Evolutionary conservation across 2,113 vertebrate species (phyloP).

Genomic region (Rutilus rutilus): DNA sequence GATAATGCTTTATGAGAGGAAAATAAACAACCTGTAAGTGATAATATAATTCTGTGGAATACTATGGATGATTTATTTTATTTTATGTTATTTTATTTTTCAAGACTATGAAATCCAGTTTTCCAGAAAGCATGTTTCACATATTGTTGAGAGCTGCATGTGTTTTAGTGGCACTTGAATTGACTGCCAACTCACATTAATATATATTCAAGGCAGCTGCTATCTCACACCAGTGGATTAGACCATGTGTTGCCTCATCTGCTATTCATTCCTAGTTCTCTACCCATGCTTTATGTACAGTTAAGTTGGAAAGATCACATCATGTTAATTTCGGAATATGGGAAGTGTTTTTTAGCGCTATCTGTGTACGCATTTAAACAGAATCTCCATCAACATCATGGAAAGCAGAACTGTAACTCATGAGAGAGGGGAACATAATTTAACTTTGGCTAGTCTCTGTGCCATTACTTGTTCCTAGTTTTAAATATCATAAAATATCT

Average conservation of each 20-base stretch:
- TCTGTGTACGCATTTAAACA: background rate
- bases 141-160: background rate
- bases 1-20: background rate
- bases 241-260: background rate
- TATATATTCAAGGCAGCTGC: slow-evolving; percentile 22
- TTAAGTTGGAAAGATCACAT: background rate
- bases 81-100: background rate
- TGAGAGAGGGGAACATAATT: slow-evolving; percentile 14
- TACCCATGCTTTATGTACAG: background rate
- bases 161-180: background rate
- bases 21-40: slow-evolving; percentile 13
- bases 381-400: background rate
- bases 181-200: background rate
- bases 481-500: background rate
- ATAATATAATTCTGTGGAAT: background rate
- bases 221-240: background rate
- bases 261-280: background rate
- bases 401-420: slow-evolving; percentile 43
- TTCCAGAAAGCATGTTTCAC: background rate
- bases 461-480: background rate
- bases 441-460: background rate
- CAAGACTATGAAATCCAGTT: background rate
- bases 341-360: slow-evolving; percentile 30
- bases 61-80: background rate
- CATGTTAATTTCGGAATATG: slow-evolving; percentile 22